Evolutionary conservation across 2,797 vertebrate genomes (phyloP), one percentile per base, ranked within the genome.

Genomic region (Helostoma temminkii): DNA sequence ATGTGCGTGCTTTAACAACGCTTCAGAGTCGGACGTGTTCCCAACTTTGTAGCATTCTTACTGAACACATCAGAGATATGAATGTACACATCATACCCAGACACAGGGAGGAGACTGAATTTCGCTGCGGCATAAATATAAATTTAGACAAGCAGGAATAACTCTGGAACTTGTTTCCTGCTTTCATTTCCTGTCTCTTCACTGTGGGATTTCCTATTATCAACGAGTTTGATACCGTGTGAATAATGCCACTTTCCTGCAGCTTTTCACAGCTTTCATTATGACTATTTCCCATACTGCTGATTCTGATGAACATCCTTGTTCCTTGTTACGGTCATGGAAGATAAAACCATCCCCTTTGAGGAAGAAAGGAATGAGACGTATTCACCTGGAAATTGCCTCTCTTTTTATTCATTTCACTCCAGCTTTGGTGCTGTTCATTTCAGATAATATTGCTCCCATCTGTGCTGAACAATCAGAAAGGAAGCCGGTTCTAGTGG

Each of bases 381-480:
- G 60, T 69, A 77, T 84, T 88, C 78, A 63, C 70, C 71, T 50
- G 55, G 62, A 89, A 88, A 87, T 79, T 73, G 62, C 53, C 60
- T 67, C 42, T 76, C 67, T 71, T 78, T 67, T 75, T 59, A 82
- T 83, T 85, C 78, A 64, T 85, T 81, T 63, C 53, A 25, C 81
- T 87, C 37, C 45, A 21, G 66, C 78, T 84, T 80, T 65, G 73
- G 77, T 81, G 66, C 64, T 59, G 59, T 79, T 88, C 81, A 83
- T 90, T 89, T 84, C 76, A 76, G 72, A 76, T 76, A 63, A 77
- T 79, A 85, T 79, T 83, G 83, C 79, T 83, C 84, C 83, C 80
- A 83, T 86, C 87, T 88, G 85, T 83, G 82, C 86, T 87, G 83
- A 91, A 89, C 87, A 84, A 84, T 89, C 83, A 85, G 74, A 87